Percentiles rank a stretch among this genome's conserved stretches.
phyloP scores from a whole-genome alignment of 2,888 invertebrate species.

The Torymus aiolomorphi region DNA sequence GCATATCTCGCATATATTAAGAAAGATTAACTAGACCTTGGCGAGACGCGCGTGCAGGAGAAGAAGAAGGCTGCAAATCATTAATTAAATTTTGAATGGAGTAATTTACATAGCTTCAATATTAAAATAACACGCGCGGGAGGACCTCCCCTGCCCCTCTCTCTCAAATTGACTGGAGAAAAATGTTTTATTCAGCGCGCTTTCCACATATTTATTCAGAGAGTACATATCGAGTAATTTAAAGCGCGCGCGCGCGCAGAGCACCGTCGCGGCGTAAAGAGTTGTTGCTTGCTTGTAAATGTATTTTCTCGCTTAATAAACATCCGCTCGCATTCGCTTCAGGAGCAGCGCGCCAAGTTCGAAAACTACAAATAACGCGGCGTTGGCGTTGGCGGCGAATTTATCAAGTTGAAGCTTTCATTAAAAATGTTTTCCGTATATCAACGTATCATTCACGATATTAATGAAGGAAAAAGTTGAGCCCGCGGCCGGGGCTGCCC shows the following conservation, averaged over 20 bases:
- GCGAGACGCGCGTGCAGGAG: not conserved
- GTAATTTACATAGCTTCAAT: not conserved
- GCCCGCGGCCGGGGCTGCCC: not conserved
- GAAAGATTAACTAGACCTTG: not conserved
- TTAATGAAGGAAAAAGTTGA: constrained; percentile 52
- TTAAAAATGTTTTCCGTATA: constrained; percentile 52
- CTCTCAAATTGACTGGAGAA: constrained; percentile 11
- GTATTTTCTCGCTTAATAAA: constrained; percentile 42
- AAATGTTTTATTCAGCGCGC: constrained; percentile 8
- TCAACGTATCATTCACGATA: constrained; percentile 56
- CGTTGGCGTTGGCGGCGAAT: constrained; percentile 2
- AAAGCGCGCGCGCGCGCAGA: constrained; percentile 23
- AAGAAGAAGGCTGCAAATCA: not conserved
- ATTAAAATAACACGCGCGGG: not conserved
- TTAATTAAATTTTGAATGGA: constrained; percentile 7
- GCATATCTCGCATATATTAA: not conserved
- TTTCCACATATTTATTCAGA: constrained; percentile 59
- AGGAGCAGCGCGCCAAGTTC: constrained; percentile 31
- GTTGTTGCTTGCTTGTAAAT: constrained; percentile 10
- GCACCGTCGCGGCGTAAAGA: constrained; percentile 1
- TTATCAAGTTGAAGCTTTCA: constrained; percentile 45
- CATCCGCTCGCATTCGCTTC: constrained; percentile 33
- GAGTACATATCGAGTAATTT: constrained; percentile 54
- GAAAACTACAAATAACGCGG: constrained; percentile 38
- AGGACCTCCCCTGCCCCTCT: no score